Percentiles rank a stretch among this genome's conserved stretches.
Conservation (phyloP, 2,888 invertebrate genomes). For the Ornithoptera priamus region DNA sequence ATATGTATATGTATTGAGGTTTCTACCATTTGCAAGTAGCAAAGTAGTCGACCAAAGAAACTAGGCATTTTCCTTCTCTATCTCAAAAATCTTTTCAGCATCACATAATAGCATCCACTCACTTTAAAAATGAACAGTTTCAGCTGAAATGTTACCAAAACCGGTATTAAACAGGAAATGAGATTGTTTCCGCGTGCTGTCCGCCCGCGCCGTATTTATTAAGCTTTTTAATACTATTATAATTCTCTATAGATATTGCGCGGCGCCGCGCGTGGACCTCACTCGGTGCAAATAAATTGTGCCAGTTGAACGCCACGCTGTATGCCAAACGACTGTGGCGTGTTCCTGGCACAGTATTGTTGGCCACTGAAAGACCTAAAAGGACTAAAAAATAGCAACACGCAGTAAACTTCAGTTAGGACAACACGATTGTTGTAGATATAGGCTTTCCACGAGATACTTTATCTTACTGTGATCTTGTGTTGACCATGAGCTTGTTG, state of each 20-base stretch:
- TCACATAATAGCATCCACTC: too few species aligned
- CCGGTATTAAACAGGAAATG: not conserved
- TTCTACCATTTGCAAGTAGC: too few species aligned
- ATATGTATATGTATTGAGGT: too few species aligned
- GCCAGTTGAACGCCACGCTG: conserved; percentile 13
- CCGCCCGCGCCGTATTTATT: not conserved
- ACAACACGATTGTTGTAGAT: not conserved
- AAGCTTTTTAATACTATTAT: not conserved
- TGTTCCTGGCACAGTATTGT: conserved; percentile 8
- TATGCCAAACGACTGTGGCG: conserved; percentile 19
- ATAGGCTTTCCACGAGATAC: too few species aligned
- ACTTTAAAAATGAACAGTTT: too few species aligned
- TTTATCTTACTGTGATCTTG: too few species aligned
- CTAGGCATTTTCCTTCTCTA: too few species aligned
- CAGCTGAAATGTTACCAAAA: too few species aligned
- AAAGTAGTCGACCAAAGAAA: too few species aligned
- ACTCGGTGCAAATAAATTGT: conserved; percentile 15
- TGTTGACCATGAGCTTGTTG: too few species aligned
- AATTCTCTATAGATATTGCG: conserved; percentile 5
- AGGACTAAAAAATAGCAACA: not conserved
- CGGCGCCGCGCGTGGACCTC: not conserved
- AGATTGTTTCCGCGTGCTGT: not conserved
- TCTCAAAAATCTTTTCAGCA: too few species aligned
- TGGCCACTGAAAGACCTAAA: not conserved
- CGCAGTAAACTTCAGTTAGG: not conserved